These are phyloP conservation scores for Anoura caudifer DNA, from an alignment of 2,113 vertebrate species.

Conservation along the genomic window DNA sequence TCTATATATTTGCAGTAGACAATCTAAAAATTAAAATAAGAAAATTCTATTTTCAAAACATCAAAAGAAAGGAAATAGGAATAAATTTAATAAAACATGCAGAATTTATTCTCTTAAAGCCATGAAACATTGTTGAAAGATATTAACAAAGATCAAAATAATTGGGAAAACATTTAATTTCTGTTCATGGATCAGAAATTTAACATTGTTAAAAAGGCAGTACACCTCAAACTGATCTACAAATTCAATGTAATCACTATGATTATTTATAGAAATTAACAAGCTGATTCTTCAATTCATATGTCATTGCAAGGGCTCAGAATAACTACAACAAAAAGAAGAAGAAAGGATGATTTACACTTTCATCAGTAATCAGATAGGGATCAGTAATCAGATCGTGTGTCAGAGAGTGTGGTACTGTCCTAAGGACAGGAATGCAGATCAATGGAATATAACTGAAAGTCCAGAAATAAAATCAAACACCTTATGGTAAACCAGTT, in stretches of 20 bases:
- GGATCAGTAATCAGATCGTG: background rate
- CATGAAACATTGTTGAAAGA: background rate
- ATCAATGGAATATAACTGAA: background rate
- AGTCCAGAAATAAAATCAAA: background rate
- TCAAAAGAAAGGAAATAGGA: background rate
- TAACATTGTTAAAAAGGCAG: background rate
- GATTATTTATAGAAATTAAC: background rate
- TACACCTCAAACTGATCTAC: background rate
- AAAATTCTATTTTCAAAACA: background rate
- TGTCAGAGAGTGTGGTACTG: background rate
- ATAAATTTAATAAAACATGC: background rate
- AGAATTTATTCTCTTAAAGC: background rate
- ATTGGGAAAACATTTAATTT: background rate
- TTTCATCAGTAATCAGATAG: background rate
- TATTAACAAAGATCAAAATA: background rate
- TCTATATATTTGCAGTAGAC: background rate
- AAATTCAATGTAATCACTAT: background rate
- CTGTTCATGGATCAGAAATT: background rate
- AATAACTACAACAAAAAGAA: background rate
- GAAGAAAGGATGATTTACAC: background rate
- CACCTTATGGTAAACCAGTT: background rate
- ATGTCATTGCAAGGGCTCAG: background rate
- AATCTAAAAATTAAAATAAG: background rate
- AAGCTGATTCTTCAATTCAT: background rate
- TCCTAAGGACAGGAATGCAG: background rate